Conservation (phyloP, 2,113 vertebrate species). For the Pseudopipra pipra region DNA sequence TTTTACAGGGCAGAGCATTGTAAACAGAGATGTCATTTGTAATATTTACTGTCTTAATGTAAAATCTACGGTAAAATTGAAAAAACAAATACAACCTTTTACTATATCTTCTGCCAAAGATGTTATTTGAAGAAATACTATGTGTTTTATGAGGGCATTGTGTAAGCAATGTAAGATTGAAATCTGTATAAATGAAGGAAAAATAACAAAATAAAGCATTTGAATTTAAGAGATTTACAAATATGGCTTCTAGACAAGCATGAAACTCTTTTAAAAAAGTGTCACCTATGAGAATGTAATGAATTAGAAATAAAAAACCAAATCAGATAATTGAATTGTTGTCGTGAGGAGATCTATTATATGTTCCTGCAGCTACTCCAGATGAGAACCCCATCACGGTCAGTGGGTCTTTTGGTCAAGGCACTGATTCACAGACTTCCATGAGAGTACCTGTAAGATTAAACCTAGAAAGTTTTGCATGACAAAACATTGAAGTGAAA, state of each 20-base stretch:
- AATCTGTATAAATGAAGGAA: not conserved
- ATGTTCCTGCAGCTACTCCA: not conserved
- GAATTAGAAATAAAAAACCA: not conserved
- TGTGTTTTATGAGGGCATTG: not conserved
- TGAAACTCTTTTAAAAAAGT: not conserved
- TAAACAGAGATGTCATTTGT: not conserved
- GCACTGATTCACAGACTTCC: not conserved
- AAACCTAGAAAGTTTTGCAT: not conserved
- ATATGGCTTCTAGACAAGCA: not conserved
- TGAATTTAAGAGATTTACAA: not conserved
- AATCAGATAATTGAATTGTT: not conserved
- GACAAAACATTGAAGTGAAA: not conserved
- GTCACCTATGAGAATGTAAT: not conserved
- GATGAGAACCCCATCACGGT: not conserved
- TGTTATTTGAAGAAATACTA: not conserved
- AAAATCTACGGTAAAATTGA: not conserved
- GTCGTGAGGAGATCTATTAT: not conserved
- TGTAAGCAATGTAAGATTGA: not conserved
- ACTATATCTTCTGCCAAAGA: not conserved
- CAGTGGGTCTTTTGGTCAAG: not conserved
- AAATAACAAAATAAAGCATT: not conserved
- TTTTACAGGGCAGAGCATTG: not conserved
- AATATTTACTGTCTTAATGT: not conserved
- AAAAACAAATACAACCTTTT: not conserved
- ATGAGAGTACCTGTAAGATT: not conserved